Conservation (phyloP, 2,113 vertebrate genomes). For the Carassius auratus region DNA sequence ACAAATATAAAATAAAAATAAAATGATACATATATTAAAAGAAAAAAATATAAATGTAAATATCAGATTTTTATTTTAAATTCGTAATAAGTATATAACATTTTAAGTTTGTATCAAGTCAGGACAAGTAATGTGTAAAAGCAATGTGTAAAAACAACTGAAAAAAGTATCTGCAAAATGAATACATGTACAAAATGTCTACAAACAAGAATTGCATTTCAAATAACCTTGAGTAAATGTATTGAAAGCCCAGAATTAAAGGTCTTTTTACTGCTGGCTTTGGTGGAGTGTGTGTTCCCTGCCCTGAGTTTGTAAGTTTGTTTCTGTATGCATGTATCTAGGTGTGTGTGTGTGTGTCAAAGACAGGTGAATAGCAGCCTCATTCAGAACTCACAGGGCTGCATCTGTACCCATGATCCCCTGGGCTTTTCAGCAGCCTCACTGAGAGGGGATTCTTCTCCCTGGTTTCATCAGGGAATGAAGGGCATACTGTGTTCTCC, state of each 20-base stretch:
- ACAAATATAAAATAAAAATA: too few relatives aligned
- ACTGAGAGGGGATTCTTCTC: constrained; percentile 93
- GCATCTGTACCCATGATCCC: constrained; percentile 68
- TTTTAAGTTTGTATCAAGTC: too few relatives aligned
- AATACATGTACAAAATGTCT: not conserved
- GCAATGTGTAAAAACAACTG: not conserved
- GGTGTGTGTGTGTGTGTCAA: too few relatives aligned
- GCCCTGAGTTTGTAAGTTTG: constrained; percentile 13
- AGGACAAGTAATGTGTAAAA: too few relatives aligned
- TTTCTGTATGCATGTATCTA: not conserved
- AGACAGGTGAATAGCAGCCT: constrained; percentile 63
- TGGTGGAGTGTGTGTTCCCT: constrained; percentile 11
- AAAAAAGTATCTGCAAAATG: not conserved
- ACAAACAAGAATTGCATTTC: not conserved
- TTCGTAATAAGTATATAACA: too few relatives aligned
- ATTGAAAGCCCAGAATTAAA: constrained; percentile 69
- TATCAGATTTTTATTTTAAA: too few relatives aligned
- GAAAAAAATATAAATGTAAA: too few relatives aligned
- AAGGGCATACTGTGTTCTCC: constrained; percentile 81
- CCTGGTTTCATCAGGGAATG: constrained; percentile 77
- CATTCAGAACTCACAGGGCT: constrained; percentile 77
- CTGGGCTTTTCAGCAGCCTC: constrained; percentile 77
- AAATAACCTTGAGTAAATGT: not conserved
- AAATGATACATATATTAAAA: too few relatives aligned
- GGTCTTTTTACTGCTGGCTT: constrained; percentile 60